Evolutionary conservation across 2,797 vertebrate species (phyloP), one percentile per base, ranked within the genome.

Genomic region (Mormyrus hasselquistii): DNA sequence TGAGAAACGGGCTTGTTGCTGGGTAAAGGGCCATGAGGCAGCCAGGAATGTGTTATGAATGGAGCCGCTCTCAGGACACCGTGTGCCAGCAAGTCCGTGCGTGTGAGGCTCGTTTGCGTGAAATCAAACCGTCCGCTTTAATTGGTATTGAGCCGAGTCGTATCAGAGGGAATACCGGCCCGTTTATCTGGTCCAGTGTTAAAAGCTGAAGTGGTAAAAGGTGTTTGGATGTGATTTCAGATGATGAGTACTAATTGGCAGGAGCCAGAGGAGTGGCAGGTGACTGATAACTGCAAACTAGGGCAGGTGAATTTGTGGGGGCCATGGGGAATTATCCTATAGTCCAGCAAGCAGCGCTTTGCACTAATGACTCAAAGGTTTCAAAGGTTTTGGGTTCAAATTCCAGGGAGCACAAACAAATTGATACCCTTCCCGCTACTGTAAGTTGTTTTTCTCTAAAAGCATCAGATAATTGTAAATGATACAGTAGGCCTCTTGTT

Each of bases 11-110:
- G 95, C 95, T 95, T 93, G 95, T 96, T 96, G 94, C 95, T 90
- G 94, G 94, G 95, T 94, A 94, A 93, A 95, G 94, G 91, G 92
- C 92, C 93, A 94, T 92, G 92, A 88, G 89, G 90, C 92, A 93
- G 91, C 92, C 90, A 95, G 94, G 94, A 95, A 96, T 95, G 94
- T 96, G 95, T 95, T 96, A 95, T 95, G 94, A 96, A 95, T 95
- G 94, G 94, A 94, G 90, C 57, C 0, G 12, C 76, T 34, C 83
- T 53, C 22, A 25, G 83, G 25, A 29, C 22, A 29, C 25, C n/a
- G 2, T 52, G 47, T 86, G 47, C 73, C 73, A 19, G 38, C 47
- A 44, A 50, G 38, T 44, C 38, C 6, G 7, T 79, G 73, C 14
- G 12, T 79, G 16, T 79, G 73, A 79, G 5, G 7, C 73, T 44